These are phyloP conservation scores for Tipula lateralis DNA, from an alignment of 2,888 invertebrate genomes.

Conservation along the genomic window DNA sequence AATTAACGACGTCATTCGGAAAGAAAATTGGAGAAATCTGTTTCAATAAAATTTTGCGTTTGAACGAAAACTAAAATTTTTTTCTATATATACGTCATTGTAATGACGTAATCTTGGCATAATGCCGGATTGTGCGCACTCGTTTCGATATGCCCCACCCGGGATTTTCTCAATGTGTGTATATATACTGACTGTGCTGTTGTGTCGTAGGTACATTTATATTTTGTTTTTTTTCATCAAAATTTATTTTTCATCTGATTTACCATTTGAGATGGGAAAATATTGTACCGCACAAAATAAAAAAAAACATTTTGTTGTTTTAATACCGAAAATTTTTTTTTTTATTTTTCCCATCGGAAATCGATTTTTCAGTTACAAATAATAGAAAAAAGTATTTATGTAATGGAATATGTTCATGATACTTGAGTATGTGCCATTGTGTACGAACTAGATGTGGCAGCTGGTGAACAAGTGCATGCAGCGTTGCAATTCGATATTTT, in stretches of 20 bases:
- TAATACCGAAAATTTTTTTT: not conserved
- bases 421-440: not conserved
- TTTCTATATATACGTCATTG: not conserved
- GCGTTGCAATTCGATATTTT: not conserved
- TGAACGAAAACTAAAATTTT: not conserved
- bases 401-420: not conserved
- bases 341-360: not conserved
- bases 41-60: not conserved
- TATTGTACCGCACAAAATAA: not conserved
- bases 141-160: not conserved
- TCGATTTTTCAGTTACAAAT: not conserved
- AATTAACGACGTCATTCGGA: not conserved
- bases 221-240: not conserved
- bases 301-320: not conserved
- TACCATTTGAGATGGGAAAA: not conserved
- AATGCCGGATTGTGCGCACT: conserved; percentile 3
- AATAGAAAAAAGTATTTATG: not conserved
- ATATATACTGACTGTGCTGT: not conserved
- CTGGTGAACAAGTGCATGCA: not conserved
- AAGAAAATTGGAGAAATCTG: not conserved
- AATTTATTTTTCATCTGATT: not conserved
- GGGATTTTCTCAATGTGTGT: not conserved
- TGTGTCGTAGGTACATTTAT: too few relatives aligned
- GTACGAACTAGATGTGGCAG: not conserved
- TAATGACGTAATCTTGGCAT: conserved; percentile 1